These are phyloP conservation scores for Trogon surrucura DNA, from an alignment of 2,113 vertebrate genomes.

Conservation along the genomic window DNA sequence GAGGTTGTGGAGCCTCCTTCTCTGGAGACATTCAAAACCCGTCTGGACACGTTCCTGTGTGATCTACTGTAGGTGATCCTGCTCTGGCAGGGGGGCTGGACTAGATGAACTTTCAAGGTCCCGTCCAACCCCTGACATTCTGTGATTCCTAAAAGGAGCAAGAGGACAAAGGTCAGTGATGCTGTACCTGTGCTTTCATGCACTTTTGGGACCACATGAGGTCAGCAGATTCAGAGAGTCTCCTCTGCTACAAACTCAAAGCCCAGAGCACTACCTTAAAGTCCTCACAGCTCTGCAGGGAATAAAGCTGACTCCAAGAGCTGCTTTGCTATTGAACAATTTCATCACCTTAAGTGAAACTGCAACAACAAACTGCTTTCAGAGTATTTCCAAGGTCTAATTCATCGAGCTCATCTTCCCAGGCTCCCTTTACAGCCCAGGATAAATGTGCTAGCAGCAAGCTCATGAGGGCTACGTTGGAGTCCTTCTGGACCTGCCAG, in stretches of 20 bases:
- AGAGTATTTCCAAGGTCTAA: background rate
- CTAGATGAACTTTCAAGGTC: too few species aligned
- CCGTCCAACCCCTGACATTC: too few species aligned
- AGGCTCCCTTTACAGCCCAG: background rate
- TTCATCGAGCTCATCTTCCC: background rate
- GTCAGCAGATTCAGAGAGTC: background rate
- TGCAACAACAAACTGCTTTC: background rate
- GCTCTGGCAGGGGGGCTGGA: too few species aligned
- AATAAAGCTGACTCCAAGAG: background rate
- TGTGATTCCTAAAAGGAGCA: background rate
- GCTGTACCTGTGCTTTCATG: background rate
- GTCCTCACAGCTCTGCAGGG: background rate
- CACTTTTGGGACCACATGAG: background rate
- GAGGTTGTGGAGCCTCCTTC: too few species aligned
- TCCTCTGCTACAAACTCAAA: background rate
- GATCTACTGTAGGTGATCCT: too few species aligned
- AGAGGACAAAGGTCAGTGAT: too few species aligned
- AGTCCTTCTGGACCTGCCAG: background rate
- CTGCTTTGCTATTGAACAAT: background rate
- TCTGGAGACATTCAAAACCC: too few species aligned
- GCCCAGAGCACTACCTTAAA: too few species aligned
- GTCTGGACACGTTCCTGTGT: too few species aligned
- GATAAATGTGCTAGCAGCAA: background rate
- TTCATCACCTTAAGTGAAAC: background rate
- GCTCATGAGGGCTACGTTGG: accelerated